Evolutionary conservation across 2,797 vertebrate species (phyloP).

Genomic region (Bovichtus variegatus): DNA sequence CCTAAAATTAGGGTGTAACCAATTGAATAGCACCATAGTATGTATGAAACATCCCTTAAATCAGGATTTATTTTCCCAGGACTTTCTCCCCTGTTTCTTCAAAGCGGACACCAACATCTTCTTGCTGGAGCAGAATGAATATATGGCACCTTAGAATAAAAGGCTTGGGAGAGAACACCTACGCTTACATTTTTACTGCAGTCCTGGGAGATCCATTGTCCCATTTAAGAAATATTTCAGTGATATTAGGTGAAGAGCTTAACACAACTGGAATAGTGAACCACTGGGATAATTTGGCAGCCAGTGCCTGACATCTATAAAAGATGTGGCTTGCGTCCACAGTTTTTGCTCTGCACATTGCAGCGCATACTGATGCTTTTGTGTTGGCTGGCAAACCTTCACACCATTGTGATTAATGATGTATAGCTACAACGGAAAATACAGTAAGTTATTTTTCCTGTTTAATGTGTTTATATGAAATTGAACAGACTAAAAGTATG

Average conservation of each 20-base stretch:
- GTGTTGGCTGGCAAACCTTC: slow-evolving; percentile 20
- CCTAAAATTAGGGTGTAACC: no score
- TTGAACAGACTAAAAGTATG: background rate
- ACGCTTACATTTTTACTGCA: slow-evolving; percentile 14
- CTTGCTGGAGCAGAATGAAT: slow-evolving; percentile 33
- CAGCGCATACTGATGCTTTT: slow-evolving; percentile 39
- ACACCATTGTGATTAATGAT: slow-evolving; percentile 6
- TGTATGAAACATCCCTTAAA: no score
- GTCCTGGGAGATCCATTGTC: slow-evolving; percentile 38
- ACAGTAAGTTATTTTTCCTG: background rate
- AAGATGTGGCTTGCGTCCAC: slow-evolving; percentile 46
- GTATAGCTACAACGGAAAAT: background rate
- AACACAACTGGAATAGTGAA: slow-evolving; percentile 49
- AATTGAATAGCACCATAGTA: no score
- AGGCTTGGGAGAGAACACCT: slow-evolving; percentile 34
- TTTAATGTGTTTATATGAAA: background rate
- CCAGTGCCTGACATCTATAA: slow-evolving; percentile 62
- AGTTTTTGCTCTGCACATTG: slow-evolving; percentile 34
- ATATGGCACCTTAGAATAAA: slow-evolving; percentile 45
- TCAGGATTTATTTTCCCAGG: no score
- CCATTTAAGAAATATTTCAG: slow-evolving; percentile 39
- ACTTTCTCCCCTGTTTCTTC: no score
- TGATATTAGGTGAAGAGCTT: slow-evolving; percentile 48
- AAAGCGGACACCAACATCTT: slow-evolving; percentile 10
- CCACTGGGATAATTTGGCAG: slow-evolving; percentile 55